Conservation (phyloP, 2,888 invertebrate species). For the Drosophila neotestacea region DNA sequence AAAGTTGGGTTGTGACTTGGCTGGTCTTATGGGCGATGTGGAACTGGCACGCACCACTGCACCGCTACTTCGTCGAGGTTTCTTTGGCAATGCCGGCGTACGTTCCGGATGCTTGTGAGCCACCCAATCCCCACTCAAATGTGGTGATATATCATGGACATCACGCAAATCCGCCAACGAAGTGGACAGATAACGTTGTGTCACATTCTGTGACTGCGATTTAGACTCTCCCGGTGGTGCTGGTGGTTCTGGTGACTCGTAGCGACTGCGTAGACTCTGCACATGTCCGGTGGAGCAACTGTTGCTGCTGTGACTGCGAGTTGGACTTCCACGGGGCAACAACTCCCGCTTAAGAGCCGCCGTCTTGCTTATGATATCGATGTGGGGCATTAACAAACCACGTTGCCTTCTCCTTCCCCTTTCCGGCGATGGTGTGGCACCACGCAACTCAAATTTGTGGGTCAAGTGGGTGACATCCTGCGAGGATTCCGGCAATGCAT, state of each 20-base stretch:
- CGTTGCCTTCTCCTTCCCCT: conserved; percentile 86
- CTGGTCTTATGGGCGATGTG: conserved; percentile 86
- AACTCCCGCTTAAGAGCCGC: conserved; percentile 88
- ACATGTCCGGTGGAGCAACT: conserved; percentile 89
- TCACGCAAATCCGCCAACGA: conserved; percentile 93
- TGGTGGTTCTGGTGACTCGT: conserved; percentile 83
- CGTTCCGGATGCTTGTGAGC: conserved; percentile 90
- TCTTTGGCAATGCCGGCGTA: conserved; percentile 74
- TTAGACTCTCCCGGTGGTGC: background rate
- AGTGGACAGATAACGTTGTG: conserved; percentile 87
- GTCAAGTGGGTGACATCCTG: conserved; percentile 84
- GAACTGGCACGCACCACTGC: conserved; percentile 86
- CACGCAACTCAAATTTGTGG: conserved; percentile 87
- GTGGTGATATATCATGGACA: conserved; percentile 91
- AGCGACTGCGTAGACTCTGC: conserved; percentile 89
- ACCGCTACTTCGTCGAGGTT: conserved; percentile 28
- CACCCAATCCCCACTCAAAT: conserved; percentile 92
- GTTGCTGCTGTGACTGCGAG: conserved; percentile 71
- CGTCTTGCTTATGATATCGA: conserved; percentile 95
- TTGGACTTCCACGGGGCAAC: conserved; percentile 74
- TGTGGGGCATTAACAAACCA: conserved; percentile 92
- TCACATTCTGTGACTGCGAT: background rate
- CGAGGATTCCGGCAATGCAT: conserved; percentile 47
- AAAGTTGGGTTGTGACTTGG: conserved; percentile 76
- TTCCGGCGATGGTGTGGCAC: conserved; percentile 75